Base-by-base conservation (phyloP, 30 jellyfish, hydroid and myxozoan species). In the Chironex yamaguchii region DNA sequence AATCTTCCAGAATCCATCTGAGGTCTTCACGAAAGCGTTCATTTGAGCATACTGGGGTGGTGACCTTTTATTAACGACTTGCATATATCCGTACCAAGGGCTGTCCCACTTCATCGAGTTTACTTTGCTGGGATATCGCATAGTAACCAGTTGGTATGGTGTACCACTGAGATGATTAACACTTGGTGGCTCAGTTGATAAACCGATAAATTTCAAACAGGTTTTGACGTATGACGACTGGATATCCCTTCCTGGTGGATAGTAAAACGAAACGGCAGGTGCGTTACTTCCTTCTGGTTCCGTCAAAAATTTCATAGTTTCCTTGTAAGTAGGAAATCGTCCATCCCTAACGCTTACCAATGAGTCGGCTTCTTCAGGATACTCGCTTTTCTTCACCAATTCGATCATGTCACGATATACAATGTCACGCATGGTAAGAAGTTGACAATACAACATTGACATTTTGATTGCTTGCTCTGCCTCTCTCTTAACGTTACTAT, bases 211-310 rank as follows among this genome's bases (percentile, higher is more conserved):
- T n/a, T n/a, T n/a, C n/a, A n/a, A n/a, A n/a, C n/a, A n/a, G n/a
- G n/a, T n/a, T n/a, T n/a, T n/a, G n/a, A n/a, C n/a, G n/a, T n/a
- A n/a, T n/a, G n/a, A n/a, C n/a, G n/a, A n/a, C n/a, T n/a, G n/a
- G n/a, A n/a, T n/a, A n/a, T n/a, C n/a, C n/a, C n/a, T n/a, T 27
- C 76, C 76, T n/a, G 36, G 51, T 6, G 82, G 82, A 29, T 34
- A 31, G 71, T 30, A 68, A 4, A 26, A 33, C 32, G 20, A 31
- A 34, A 68, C 82, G 26, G 22, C 25, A 17, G 32, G 29, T 21
- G 82, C 70, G 32, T 68, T 63, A 13, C 35, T 66, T 0, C 29
- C 27, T 33, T 28, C 29, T 14, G 82, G 82, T 13, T 29, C 26
- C 23, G 32, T 9, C 24, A 68, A 27, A 66, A 68, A 68, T 0